Conservation (phyloP, 2,113 vertebrate genomes). For the Ondatra zibethicus region DNA sequence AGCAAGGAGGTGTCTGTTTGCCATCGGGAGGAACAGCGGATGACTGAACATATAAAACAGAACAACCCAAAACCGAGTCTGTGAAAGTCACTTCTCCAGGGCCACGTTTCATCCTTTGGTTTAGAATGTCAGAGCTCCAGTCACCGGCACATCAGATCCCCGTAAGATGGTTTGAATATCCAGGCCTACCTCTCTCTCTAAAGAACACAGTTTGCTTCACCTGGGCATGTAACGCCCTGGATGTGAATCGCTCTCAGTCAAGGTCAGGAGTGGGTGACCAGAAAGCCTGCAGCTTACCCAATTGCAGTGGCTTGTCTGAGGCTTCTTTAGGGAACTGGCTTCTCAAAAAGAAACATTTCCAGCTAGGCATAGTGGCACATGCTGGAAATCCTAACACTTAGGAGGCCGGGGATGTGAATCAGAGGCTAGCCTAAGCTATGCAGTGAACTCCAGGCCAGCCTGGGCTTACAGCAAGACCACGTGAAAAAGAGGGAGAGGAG, state of each 20-base stretch:
- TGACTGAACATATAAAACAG: not conserved
- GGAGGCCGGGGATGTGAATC: not conserved
- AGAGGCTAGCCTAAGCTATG: not conserved
- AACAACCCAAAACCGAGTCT: not conserved
- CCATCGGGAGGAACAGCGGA: not conserved
- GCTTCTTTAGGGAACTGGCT: not conserved
- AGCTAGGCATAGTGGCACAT: not conserved
- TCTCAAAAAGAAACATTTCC: not conserved
- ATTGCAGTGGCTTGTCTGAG: not conserved
- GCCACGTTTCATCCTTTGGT: not conserved
- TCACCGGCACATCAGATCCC: not conserved
- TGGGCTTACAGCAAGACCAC: not conserved
- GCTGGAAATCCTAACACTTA: not conserved
- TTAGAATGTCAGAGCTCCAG: not conserved
- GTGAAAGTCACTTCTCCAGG: not conserved
- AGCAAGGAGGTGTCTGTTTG: not conserved
- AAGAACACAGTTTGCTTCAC: not conserved
- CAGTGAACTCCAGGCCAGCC: not conserved
- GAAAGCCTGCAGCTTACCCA: not conserved
- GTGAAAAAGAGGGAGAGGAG: not conserved
- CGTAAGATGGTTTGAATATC: not conserved
- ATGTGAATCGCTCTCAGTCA: not conserved
- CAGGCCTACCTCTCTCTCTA: not conserved
- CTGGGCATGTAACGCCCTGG: not conserved
- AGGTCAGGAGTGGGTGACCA: no score